Evolutionary conservation across 2,797 vertebrate genomes (phyloP), one percentile per base, ranked within the genome.

Genomic region (Manis crassicaudata): DNA sequence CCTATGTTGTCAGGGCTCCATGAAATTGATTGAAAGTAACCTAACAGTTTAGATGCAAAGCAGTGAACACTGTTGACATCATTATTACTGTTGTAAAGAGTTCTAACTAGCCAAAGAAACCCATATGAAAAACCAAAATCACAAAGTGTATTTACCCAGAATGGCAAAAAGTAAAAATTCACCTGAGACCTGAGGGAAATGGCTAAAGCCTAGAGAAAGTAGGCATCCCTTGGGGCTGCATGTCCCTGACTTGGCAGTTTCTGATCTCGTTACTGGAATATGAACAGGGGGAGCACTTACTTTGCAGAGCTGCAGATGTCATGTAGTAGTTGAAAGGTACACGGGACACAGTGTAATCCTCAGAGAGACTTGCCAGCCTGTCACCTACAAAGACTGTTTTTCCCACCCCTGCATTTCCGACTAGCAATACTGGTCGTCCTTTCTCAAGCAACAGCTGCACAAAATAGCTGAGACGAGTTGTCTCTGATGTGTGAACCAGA

Each of bases 291-390:
- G n/a, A 54, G 40, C 72, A 35, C 85, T 99, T 97, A 99, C 99
- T 98, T 96, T 99, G 99, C 88, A 99, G 98, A 62, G 97, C 97
- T 27, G 98, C 98, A 21, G 99, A 99, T 1, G 98, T 98, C 0
- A 98, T 98, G 75, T 98, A 99, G 97, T 98, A 99, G 98, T 98
- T 99, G 96, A 99, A 98, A 92, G 99, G 98, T 86, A 99, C 97
- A 63, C 95, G 99, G 96, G 98, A 97, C 68, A 98, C 98, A 37
- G 98, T 54, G 84, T 97, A 99, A 85, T 97, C 98, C 90, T 99
- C 99, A 62, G 99, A 98, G 62, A 99, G 97, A 60, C 81, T 87
- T 40, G 98, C 98, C 97, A 99, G 98, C 73, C 97, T 98, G 85
- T 98, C 97, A 14, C 96, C 97, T 94, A 99, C 96, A 91, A 99